A percentile compares a stretch with the other conserved stretches of the same genome.
Evolutionary conservation across 2,113 vertebrate genomes (phyloP).

Genomic region (Nettapus auritus): DNA sequence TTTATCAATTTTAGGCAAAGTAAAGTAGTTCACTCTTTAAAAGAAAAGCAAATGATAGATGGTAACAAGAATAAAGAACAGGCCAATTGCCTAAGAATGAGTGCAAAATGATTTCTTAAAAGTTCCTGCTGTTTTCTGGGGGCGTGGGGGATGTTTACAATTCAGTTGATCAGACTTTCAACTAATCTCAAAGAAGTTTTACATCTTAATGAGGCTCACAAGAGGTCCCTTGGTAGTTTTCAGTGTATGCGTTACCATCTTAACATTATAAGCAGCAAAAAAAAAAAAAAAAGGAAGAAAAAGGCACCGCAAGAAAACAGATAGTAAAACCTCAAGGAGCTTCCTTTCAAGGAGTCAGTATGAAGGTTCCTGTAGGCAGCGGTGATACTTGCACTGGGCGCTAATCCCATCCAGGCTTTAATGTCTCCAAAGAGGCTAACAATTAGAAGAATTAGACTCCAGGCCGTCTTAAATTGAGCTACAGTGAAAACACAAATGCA

Average conservation of each 20-base stretch:
- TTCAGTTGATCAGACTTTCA: not conserved
- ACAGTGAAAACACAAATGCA: not conserved
- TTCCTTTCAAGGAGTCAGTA: not conserved
- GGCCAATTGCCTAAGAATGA: not conserved
- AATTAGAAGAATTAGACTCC: not conserved
- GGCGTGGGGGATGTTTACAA: fast-evolving
- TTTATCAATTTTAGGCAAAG: not conserved
- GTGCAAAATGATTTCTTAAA: not conserved
- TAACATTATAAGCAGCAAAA: not conserved
- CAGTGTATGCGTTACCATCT: not conserved
- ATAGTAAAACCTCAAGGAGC: not conserved
- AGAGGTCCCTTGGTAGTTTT: not conserved
- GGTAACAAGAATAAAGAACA: not conserved
- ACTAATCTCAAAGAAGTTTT: not conserved
- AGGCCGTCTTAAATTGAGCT: not conserved
- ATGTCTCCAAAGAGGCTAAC: not conserved
- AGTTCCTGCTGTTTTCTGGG: not conserved
- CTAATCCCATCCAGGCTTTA: not conserved
- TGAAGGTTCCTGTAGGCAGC: not conserved
- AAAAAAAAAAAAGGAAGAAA: not conserved
- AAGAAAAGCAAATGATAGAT: not conserved
- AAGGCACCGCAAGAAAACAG: not conserved
- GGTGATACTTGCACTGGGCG: not conserved
- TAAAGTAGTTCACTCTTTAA: not conserved
- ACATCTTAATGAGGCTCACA: not conserved